Base-by-base conservation (phyloP, 1,140 invertebrate genomes). In the Cherax destructor region DNA sequence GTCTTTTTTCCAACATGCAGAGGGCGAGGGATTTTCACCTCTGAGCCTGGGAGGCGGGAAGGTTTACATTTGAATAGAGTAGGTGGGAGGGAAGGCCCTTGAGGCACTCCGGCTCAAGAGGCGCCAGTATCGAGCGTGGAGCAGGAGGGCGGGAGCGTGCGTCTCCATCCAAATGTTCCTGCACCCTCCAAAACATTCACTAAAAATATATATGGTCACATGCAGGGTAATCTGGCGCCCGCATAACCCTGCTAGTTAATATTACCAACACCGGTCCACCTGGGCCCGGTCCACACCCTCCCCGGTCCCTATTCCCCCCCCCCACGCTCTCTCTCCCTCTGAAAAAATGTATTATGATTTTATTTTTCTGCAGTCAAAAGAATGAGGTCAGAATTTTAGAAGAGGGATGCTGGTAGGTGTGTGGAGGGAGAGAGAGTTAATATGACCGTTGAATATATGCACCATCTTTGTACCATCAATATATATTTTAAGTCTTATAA, bases 21-120 rank as follows among this genome's bases (percentile, higher is more conserved):
- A 41, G n/a, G 74, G 50, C 78, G 47, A 24, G 50, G 80, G 77
- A 90, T 90, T 90, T 90, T 90, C 79, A 90, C 69, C 88, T 78
- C 56, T 90, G 76, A 49, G 78, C 50, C 52, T 30, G 24, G 18
- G 72, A 30, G 30, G 47, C 61, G 81, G n/a, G 52, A 84, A 72
- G 69, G 88, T 59, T 50, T 49, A 84, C n/a, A 84, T 90, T 90
- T 65, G 69, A 90, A 84, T n/a, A 90, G 80, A 24, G 88, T 4
- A 52, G 88, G 88, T 30, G 88, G 80, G 78, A 90, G 88, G 50
- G 56, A 56, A 69, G 88, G 16, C 81, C 81, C 88, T 90, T 90
- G 81, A 90, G 81, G 88, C 88, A 90, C 88, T 90, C 88, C 80
- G n/a, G 18, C 24, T 84, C 81, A 78, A 84, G 88, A 78, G 88